Evolutionary conservation across 2,113 vertebrate genomes (phyloP), one percentile per base, ranked within the genome.

Genomic region (Chamaetylas fuelleborni): DNA sequence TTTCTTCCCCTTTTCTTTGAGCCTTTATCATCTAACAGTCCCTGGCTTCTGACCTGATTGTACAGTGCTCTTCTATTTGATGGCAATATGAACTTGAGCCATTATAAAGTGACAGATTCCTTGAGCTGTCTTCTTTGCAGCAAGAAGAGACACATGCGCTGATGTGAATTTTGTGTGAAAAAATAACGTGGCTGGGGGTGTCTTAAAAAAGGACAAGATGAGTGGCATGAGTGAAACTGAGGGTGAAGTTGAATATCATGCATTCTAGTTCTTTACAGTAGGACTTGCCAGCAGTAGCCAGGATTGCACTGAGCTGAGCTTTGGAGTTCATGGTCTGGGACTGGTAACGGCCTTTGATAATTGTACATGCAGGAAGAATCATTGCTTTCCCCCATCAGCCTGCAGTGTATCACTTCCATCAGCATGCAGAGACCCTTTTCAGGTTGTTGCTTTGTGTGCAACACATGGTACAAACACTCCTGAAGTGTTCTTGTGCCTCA

Each of bases 161-260:
- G 9, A 25, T 57, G 16, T 45, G 58, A 67, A 22, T 81, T 48
- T 38, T 61, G 5, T 70, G 6, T 80, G 45, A 77, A 48, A 87
- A 71, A 66, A 26, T 23, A 29, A 15, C 0, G 0, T 53, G 45
- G 2, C 36, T 80, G 43, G 34, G 5, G 1, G 1, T 36, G 13
- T n/a, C 50, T 79, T 90, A 70, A 74, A 77, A 81, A 92, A n/a
- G 47, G 58, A 12, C 34, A 45, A 66, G 40, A 22, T 33, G 28
- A 60, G 40, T 66, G 47, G 36, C 34, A 13, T 0, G 8, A 81
- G 11, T 73, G 38, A 62, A 81, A 56, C 22, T 34, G 42, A 54
- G 22, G 61, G 17, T 50, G 76, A 57, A 73, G 38, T 20, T 61
- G 58, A 70, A 47, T 31, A 45, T 78, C 18, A 2, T 50, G 3